Base-by-base conservation (phyloP, 2,888 invertebrate genomes). In the Anaspis maculata region DNA sequence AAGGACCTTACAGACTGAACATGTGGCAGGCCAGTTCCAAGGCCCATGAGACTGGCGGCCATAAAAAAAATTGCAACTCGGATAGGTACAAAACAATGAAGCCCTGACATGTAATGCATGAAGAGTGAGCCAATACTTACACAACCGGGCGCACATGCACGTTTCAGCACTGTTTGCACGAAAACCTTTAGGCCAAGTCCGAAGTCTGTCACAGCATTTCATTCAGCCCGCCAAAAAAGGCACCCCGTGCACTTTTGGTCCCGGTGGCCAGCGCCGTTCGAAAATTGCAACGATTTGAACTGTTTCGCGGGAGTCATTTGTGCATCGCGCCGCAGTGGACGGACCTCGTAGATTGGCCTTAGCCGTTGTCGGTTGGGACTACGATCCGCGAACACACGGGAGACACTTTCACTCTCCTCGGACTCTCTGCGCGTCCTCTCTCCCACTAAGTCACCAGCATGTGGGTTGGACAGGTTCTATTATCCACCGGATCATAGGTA, bases 101-200 rank as follows among this genome's bases (percentile, higher is more conserved):
- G n/a, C n/a, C n/a, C n/a, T n/a, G n/a, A n/a, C n/a, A n/a, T n/a
- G n/a, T n/a, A n/a, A n/a, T n/a, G n/a, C n/a, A n/a, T n/a, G n/a
- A n/a, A n/a, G n/a, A 5, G 19, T 19, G 19, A 5, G 19, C 19
- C 19, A 19, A 9, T 19, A 19, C 19, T 19, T 19, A 19, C 19
- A 19, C 9, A 5, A 19, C 19, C 19, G n/a, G n/a, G 19, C 25
- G 25, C 9, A 25, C 9, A 25, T 33, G 33, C 33, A 33, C 33
- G 13, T 33, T 33, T 13, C 6, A 15, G 7, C 28, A 27, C 28
- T 12, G 23, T 15, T 28, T 23, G 3, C 28, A 12, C 28, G 15
- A 12, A 13, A 28, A 28, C 24, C 28, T 16, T 14, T 19, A 6
- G 10, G 5, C 10, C n/a, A n/a, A n/a, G n/a, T n/a, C n/a, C n/a